A percentile compares a stretch with the other conserved stretches of the same genome.
phyloP scores from a whole-genome alignment of 2,113 vertebrate species.

The Microtus pennsylvanicus region DNA sequence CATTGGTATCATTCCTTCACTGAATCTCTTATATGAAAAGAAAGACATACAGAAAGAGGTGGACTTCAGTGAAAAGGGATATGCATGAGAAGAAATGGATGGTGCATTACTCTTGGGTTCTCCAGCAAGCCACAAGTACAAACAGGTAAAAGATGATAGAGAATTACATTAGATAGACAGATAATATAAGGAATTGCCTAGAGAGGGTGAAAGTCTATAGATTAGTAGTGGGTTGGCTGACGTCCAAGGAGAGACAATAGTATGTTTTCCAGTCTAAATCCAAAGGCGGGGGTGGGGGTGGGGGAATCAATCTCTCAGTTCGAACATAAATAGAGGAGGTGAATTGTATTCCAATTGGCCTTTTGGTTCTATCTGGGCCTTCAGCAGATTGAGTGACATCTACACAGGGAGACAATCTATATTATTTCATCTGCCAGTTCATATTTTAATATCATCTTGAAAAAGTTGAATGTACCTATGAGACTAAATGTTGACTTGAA shows the following conservation, averaged over 20 bases:
- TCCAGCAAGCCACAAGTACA: background rate
- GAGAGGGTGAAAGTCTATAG: background rate
- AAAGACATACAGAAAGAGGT: too few relatives aligned
- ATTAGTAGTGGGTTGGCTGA: background rate
- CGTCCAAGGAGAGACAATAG: background rate
- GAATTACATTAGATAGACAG: background rate
- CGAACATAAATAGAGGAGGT: background rate
- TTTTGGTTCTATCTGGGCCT: background rate
- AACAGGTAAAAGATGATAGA: background rate
- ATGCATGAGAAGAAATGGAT: background rate
- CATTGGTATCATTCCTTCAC: background rate
- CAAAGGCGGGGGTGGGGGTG: background rate
- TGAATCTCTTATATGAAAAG: background rate
- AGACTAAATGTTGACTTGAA: background rate
- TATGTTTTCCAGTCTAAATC: too few relatives aligned
- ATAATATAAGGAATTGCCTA: background rate
- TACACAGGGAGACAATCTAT: background rate
- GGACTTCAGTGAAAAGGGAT: background rate
- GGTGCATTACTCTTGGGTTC: background rate
- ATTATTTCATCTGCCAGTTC: background rate
- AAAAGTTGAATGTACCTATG: background rate
- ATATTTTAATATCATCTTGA: background rate
- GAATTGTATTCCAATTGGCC: too few relatives aligned
- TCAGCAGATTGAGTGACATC: background rate
- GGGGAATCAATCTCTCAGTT: background rate